Base-by-base conservation (phyloP, 1,140 invertebrate genomes). In the Drosophila mojavensis region DNA sequence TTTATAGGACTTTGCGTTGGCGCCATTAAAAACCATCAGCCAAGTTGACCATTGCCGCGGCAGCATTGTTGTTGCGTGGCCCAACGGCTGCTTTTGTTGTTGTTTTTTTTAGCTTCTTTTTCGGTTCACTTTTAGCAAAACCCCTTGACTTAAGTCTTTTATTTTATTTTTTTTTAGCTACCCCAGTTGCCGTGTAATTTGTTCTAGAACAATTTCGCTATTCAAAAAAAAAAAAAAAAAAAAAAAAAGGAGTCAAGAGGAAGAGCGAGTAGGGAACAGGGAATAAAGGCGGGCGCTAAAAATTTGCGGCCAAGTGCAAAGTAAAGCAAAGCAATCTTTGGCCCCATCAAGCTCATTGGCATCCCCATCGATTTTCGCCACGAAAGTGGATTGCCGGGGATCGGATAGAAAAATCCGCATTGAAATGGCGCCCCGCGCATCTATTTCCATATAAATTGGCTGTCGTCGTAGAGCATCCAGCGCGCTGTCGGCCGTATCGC, bases 391-490 rank as follows among this genome's bases (percentile, higher is more conserved):
- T 72, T 72, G 69, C 39, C 48, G 69, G 5, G 26, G 54, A 58
- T 64, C 56, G 61, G 33, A 64, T 48, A 64, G 45, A 59, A 72
- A 81, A 71, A 81, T 85, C 68, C 78, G 78, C 74, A 84, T 85
- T 81, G 82, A 84, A 84, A 84, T 81, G 86, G 78, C 75, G 82
- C 81, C 81, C 81, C 81, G 81, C 82, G 83, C 83, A 85, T 85
- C 82, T 88, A 85, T 85, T 85, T 85, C 82, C 82, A 85, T 85
- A 88, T 85, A 85, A 85, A 85, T 85, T 85, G 82, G 82, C 82
- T 81, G 71, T 78, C 81, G 71, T 78, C 81, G 81, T 73, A 51
- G 50, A 76, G 69, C 69, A 73, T 56, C 66, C 67, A 75, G 51
- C 36, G 72, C 66, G 33, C 33, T 78, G 69, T 60, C 26, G 71